Base-by-base conservation (phyloP, 2,797 vertebrate species). In the Mallotus villosus region DNA sequence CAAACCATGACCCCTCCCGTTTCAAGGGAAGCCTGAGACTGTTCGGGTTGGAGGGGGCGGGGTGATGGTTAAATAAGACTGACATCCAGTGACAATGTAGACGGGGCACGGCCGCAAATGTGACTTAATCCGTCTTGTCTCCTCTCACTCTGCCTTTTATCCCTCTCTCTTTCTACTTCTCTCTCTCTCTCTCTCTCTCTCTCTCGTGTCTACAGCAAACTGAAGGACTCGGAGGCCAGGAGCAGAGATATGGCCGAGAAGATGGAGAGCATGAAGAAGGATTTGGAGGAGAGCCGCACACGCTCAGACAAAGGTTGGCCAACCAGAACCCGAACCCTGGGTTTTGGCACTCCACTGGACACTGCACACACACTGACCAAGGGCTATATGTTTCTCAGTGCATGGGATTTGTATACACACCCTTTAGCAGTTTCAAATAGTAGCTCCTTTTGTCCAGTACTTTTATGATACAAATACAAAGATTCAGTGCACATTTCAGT, bases 251-350 rank as follows among this genome's bases (percentile, higher is more conserved):
- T 96, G 63, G 80, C 87, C 32, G 95, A 97, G 84, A 96, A 99
- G 87, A 75, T 98, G 87, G 95, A 97, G 68, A 83, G 66, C 77
- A 84, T 98, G 90, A 97, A 94, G 92, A 98, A 95, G 86, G 97
- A 97, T 71, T 71, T 98, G 86, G 97, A 98, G 85, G 97, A 97
- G 74, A 96, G 79, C 65, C 88, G 93, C 29, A 92, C 92, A 49
- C 92, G 92, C 78, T 87, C 94, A 1, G 96, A 96, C 77, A 92
- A 94, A 90, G 96, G 97, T 97, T 25, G 63, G 80, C 25, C 9
- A n/a, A 12, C 51, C 1, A 57, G 8, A 5, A 73, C 2, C 1
- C 5, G n/a, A 21, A 53, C 59, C 1, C 16, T n/a, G 9, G 11
- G 8, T 62, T 62, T 21, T 69, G 5, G n/a, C 57, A 22, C 67